Evolutionary conservation across 2,888 invertebrate species (phyloP).

Genomic region (Ditylenchus weischeri): DNA sequence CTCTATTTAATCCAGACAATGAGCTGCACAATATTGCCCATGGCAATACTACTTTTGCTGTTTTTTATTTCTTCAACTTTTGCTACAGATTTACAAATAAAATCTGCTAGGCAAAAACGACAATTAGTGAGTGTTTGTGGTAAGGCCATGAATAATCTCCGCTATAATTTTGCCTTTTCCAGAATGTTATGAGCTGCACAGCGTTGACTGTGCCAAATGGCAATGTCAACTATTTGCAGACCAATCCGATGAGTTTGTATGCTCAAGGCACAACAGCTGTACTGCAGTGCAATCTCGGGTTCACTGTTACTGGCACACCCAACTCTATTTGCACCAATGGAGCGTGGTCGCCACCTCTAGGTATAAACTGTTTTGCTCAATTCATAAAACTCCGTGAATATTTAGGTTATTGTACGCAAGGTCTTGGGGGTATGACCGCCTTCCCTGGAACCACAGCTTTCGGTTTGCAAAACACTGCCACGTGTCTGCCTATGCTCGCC

Average conservation of each 20-base stretch:
- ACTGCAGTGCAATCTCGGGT: slow-evolving; percentile 18
- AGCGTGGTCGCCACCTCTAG: slow-evolving; percentile 27
- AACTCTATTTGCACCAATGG: slow-evolving; percentile 25
- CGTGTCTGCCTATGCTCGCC: slow-evolving; percentile 6
- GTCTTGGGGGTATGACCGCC: neutral
- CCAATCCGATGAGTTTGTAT: slow-evolving; percentile 24
- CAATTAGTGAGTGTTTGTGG: too few relatives aligned
- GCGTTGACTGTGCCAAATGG: slow-evolving; percentile 28
- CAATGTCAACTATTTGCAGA: slow-evolving; percentile 27
- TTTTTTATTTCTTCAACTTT: too few relatives aligned
- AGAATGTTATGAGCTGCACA: slow-evolving; percentile 11
- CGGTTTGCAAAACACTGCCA: neutral
- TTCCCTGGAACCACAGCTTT: neutral
- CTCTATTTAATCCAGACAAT: too few relatives aligned
- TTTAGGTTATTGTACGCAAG: neutral
- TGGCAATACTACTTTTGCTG: too few relatives aligned
- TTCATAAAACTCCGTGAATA: too few relatives aligned
- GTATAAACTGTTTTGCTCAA: slow-evolving; percentile 4
- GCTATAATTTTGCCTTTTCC: too few relatives aligned
- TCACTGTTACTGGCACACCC: slow-evolving; percentile 23
- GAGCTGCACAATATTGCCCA: too few relatives aligned
- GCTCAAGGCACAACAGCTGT: slow-evolving; percentile 29
- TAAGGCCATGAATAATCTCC: too few relatives aligned
- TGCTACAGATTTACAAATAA: too few relatives aligned
- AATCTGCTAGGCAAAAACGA: too few relatives aligned